These are phyloP conservation scores for Acleris holmiana DNA, from an alignment of 2,888 invertebrate species.

Conservation along the genomic window DNA sequence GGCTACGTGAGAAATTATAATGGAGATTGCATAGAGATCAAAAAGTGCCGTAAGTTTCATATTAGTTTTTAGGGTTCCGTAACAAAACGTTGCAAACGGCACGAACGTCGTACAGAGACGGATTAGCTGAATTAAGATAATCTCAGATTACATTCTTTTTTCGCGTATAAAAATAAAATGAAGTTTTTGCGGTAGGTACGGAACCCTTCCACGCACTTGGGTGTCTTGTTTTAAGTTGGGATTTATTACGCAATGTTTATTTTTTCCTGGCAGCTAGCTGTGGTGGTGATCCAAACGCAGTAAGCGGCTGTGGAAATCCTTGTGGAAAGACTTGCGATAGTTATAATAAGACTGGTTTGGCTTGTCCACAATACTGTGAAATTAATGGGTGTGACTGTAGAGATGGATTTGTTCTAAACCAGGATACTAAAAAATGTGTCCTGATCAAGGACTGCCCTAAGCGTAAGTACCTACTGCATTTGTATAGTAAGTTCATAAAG, in stretches of 20 bases:
- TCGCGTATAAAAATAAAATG: no score
- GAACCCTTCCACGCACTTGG: no score
- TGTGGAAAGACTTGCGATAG: constrained; percentile 15
- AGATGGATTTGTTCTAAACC: constrained; percentile 25
- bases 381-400: constrained; percentile 28
- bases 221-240: no score
- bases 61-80: no score
- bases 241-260: no score
- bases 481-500: no score
- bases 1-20: constrained; percentile 26
- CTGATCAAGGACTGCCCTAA: constrained; percentile 21
- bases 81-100: rapidly evolving
- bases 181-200: no score
- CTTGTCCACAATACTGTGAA: constrained; percentile 14
- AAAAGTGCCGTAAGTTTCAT: constrained; percentile 19
- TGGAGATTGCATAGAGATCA: constrained; percentile 20
- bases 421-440: constrained; percentile 15
- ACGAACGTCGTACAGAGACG: no score
- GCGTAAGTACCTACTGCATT: constrained; percentile 17
- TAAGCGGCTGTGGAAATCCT: constrained; percentile 21
- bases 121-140: no score
- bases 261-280: no score
- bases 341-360: not conserved
- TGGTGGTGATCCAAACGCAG: no score
- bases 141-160: no score